phyloP scores from a whole-genome alignment of 2,113 vertebrate species.

The Thalassoma bifasciatum region DNA sequence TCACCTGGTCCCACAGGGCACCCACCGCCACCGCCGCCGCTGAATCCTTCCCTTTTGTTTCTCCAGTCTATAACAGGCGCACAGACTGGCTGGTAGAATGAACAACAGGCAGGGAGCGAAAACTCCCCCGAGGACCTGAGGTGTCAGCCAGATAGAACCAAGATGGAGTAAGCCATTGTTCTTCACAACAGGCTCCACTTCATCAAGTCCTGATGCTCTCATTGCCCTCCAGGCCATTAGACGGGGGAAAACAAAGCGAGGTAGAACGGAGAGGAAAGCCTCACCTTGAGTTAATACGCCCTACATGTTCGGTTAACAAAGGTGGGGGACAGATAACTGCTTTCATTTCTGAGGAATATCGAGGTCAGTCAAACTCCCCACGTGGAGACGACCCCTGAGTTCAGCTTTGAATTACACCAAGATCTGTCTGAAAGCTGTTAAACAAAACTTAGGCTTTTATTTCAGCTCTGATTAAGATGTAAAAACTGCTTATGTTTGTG shows the following conservation, averaged over 20 bases:
- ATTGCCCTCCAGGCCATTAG: constrained; percentile 51
- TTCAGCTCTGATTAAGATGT: too few relatives aligned
- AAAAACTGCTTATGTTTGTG: too few relatives aligned
- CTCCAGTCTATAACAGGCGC: constrained; percentile 31
- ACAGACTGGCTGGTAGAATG: constrained; percentile 41
- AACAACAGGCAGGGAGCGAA: constrained; percentile 54
- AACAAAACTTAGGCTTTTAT: too few relatives aligned
- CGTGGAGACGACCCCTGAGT: background rate
- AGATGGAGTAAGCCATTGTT: constrained; percentile 75
- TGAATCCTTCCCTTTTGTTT: constrained; percentile 24
- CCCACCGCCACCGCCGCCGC: constrained; percentile 13
- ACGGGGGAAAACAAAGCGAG: constrained; percentile 26
- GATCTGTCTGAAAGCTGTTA: background rate
- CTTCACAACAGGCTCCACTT: constrained; percentile 61
- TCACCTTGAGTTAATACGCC: constrained; percentile 33
- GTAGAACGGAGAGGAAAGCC: constrained; percentile 21
- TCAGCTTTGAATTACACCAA: background rate
- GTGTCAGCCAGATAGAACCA: constrained; percentile 66
- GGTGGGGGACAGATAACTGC: background rate
- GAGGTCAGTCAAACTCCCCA: background rate
- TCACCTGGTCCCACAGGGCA: constrained; percentile 24
- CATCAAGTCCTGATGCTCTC: constrained; percentile 54
- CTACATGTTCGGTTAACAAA: background rate
- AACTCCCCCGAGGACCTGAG: constrained; percentile 50
- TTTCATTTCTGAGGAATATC: background rate